Conservation (phyloP, 2,888 invertebrate species). For the Agrotis clavis region DNA sequence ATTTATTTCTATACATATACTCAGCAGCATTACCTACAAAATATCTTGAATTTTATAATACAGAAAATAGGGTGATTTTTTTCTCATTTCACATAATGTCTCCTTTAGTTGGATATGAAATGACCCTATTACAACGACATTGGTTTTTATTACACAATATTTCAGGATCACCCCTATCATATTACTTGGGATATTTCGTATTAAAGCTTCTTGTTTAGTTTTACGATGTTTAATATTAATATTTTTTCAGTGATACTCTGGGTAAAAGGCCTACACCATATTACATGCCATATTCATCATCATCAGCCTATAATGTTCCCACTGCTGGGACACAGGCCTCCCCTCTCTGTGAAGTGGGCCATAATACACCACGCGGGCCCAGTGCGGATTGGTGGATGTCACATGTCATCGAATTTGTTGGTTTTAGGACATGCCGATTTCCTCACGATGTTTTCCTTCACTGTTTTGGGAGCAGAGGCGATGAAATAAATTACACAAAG, state of each 20-base stretch:
- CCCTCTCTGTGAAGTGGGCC: too few relatives aligned
- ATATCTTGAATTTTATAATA: background rate
- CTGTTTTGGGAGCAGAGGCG: too few relatives aligned
- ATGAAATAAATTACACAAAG: too few relatives aligned
- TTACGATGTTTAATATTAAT: conserved; percentile 38
- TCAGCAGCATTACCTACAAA: background rate
- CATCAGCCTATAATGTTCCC: too few relatives aligned
- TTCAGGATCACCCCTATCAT: conserved; percentile 43
- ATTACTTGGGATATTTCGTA: conserved; percentile 45
- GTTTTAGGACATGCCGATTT: too few relatives aligned
- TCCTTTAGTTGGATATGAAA: conserved; percentile 14
- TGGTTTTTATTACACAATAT: conserved; percentile 59
- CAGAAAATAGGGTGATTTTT: background rate
- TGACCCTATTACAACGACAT: conserved; percentile 22
- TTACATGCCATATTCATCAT: too few relatives aligned
- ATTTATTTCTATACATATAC: background rate
- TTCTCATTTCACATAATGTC: conserved; percentile 5
- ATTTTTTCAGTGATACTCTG: conserved; percentile 1
- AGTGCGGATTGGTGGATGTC: too few relatives aligned
- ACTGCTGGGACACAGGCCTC: too few relatives aligned
- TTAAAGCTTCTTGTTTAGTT: conserved; percentile 40
- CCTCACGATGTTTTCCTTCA: too few relatives aligned
- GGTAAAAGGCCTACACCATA: too few relatives aligned
- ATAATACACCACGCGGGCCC: too few relatives aligned
- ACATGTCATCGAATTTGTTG: too few relatives aligned